Evolutionary conservation across 2,888 invertebrate genomes (phyloP).

Genomic region (Conchocele bisecta): DNA sequence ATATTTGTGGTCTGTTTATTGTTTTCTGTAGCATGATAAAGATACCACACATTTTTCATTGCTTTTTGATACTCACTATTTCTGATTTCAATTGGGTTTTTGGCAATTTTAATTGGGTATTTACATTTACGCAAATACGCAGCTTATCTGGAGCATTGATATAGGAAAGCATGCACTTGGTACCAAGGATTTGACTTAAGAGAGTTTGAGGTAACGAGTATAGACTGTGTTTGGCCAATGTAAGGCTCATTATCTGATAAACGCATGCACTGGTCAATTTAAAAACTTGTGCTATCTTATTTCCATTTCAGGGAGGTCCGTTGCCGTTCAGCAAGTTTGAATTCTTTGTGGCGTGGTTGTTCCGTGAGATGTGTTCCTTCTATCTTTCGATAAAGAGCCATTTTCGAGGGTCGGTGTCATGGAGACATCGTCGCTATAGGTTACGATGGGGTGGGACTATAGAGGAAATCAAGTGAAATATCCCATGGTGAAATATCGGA

Average conservation of each 20-base stretch:
- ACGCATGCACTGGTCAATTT: too few relatives aligned
- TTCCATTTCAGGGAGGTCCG: slow-evolving; percentile 89
- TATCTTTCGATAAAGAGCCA: slow-evolving; percentile 94
- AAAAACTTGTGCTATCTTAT: too few relatives aligned
- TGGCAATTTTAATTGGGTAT: too few relatives aligned
- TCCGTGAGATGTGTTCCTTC: slow-evolving; percentile 95
- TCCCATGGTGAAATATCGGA: neutral
- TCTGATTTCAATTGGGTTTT: too few relatives aligned
- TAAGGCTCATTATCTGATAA: too few relatives aligned
- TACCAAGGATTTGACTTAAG: neutral
- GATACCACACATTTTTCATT: too few relatives aligned
- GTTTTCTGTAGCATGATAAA: too few relatives aligned
- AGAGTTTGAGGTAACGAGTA: neutral
- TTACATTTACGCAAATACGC: too few relatives aligned
- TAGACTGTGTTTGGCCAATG: neutral
- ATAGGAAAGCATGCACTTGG: neutral
- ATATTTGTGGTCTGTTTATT: too few relatives aligned
- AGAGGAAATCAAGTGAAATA: slow-evolving; percentile 83
- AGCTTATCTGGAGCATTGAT: too few relatives aligned
- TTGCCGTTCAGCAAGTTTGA: slow-evolving; percentile 97
- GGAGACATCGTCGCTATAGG: slow-evolving; percentile 93
- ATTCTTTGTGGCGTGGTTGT: slow-evolving; percentile 96
- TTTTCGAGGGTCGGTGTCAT: slow-evolving; percentile 93
- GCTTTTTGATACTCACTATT: too few relatives aligned
- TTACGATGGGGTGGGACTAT: slow-evolving; percentile 98